Evolutionary conservation across 2,113 vertebrate species (phyloP).

Genomic region (Muntiacus muntjak): DNA sequence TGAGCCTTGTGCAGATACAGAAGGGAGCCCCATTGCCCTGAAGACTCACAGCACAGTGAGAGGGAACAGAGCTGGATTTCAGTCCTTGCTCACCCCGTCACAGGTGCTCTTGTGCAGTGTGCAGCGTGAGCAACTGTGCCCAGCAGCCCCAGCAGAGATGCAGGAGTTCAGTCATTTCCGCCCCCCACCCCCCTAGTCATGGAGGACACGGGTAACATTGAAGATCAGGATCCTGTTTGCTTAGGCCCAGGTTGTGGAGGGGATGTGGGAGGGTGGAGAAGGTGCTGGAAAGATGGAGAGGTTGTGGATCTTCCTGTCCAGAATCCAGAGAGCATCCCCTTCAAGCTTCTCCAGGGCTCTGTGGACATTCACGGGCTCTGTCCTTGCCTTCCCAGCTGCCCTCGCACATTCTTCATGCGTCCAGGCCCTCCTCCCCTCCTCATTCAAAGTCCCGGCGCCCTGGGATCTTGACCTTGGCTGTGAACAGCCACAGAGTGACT

Average conservation of each 20-base stretch:
- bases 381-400: too few relatives aligned
- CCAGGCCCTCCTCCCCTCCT: neutral
- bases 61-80: neutral
- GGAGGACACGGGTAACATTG: neutral
- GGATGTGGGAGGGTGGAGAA: neutral
- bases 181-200: neutral
- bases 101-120: neutral
- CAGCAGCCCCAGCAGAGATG: neutral
- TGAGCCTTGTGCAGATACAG: neutral
- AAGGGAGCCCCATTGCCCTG: neutral
- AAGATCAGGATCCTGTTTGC: neutral
- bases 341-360: neutral
- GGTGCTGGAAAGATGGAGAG: neutral
- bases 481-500: neutral
- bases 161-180: neutral
- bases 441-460: neutral
- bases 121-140: neutral
- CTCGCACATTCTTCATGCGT: neutral
- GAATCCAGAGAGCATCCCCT: neutral
- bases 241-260: neutral
- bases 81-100: neutral
- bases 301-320: neutral
- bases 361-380: neutral
- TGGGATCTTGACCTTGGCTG: neutral
- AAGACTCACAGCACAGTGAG: neutral